Evolutionary conservation across 2,797 vertebrate species (phyloP).

Genomic region (Echeneis naucrates): DNA sequence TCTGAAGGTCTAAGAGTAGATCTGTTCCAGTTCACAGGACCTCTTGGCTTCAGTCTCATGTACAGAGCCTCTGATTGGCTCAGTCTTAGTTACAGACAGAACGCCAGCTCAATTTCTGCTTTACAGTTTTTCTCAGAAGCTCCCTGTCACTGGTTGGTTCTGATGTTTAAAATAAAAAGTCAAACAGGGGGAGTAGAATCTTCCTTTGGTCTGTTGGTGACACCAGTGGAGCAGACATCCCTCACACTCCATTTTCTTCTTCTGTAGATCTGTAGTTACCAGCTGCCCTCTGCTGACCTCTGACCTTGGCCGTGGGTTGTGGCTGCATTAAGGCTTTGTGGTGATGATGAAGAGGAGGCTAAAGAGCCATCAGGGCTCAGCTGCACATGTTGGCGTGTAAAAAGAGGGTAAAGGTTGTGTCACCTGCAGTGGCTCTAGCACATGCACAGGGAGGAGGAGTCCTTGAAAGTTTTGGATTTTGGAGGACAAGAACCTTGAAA

Average conservation of each 20-base stretch:
- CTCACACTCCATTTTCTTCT: background rate
- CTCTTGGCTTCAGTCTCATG: no score
- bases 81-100: no score
- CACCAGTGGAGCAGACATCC: background rate
- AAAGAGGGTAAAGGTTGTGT: slow-evolving; percentile 17
- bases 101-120: no score
- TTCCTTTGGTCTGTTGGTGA: no score
- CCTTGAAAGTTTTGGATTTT: slow-evolving; percentile 4
- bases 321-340: background rate
- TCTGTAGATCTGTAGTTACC: slow-evolving; percentile 51
- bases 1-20: no score
- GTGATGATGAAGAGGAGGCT: slow-evolving; percentile 21
- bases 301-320: background rate
- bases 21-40: no score
- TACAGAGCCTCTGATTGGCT: no score
- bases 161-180: no score
- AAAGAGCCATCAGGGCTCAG: background rate
- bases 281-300: no score
- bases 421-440: slow-evolving; percentile 5
- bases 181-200: no score
- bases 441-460: background rate
- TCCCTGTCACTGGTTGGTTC: no score
- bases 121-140: no score
- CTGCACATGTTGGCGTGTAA: slow-evolving; percentile 1
- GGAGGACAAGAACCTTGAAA: background rate